phyloP scores from a whole-genome alignment of 1,140 invertebrate genomes.

The Platyscapa corneri region DNA sequence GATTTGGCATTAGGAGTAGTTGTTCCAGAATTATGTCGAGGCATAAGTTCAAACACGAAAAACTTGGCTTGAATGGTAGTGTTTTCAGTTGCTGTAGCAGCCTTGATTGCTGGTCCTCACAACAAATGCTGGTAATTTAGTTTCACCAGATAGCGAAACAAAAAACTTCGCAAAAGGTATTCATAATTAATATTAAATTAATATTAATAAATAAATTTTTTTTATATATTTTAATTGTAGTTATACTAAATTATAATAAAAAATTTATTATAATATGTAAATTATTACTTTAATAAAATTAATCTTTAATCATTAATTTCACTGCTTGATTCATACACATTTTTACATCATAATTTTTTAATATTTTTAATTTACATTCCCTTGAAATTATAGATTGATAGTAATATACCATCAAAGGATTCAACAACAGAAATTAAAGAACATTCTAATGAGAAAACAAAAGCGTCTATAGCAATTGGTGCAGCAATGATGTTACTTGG shows the following conservation, averaged over 20 bases:
- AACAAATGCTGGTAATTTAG: slow-evolving; percentile 67
- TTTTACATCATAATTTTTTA: neutral
- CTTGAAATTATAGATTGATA: slow-evolving; percentile 51
- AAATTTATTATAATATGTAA: too few species aligned
- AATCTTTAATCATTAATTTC: neutral
- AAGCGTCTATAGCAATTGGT: slow-evolving; percentile 64
- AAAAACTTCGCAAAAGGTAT: slow-evolving; percentile 54
- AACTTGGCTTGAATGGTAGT: slow-evolving; percentile 71
- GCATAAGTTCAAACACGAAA: slow-evolving; percentile 69
- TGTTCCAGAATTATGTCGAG: slow-evolving; percentile 71
- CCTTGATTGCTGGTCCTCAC: slow-evolving; percentile 68
- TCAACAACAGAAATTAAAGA: slow-evolving; percentile 60
- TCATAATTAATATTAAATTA: too few species aligned
- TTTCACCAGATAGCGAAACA: slow-evolving; percentile 56
- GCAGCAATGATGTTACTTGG: slow-evolving; percentile 67
- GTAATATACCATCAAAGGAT: slow-evolving; percentile 48
- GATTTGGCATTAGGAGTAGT: slow-evolving; percentile 63
- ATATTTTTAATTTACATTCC: slow-evolving; percentile 11
- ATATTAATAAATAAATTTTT: neutral
- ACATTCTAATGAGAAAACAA: slow-evolving; percentile 55
- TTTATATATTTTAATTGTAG: neutral
- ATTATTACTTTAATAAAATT: too few species aligned
- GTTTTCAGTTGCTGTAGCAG: slow-evolving; percentile 66
- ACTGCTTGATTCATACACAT: neutral
- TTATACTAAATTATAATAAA: too few species aligned